Base-by-base conservation (phyloP, 2,888 invertebrate genomes). In the Apodemia zela region DNA sequence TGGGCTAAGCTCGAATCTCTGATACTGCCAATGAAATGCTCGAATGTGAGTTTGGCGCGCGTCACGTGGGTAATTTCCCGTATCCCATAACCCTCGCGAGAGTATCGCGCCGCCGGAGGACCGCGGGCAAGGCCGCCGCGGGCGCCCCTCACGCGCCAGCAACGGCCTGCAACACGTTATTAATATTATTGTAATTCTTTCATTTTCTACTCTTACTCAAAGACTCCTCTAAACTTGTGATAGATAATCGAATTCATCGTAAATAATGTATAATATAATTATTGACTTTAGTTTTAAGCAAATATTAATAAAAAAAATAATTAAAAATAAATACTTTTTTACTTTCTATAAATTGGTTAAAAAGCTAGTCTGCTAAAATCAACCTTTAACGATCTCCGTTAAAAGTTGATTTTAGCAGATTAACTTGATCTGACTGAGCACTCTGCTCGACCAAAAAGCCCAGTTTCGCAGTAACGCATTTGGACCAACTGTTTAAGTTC, bases 171-270 rank as follows among this genome's bases (percentile, higher is more conserved):
- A 42, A 76, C 79, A 81, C 79, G 74, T 73, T 75, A 72, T 79
- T 82, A 66, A 70, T 77, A 79, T 79, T 80, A 79, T 79, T 80
- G 79, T 77, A 79, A 78, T 76, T 78, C 77, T 76, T 75, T 76
- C 76, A 80, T 77, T 78, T 82, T 81, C 87, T 86, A 88, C 81
- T 82, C 87, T 81, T 79, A 85, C 82, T 82, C 79, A 85, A 89
- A 88, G 85, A 85, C 85, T 89, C 80, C 85, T 90, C 89, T 80
- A 82, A 88, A 85, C 85, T 87, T 91, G 91, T 91, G 91, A 91
- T 91, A 91, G 89, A 87, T 87, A 89, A 84, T 85, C 86, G 82
- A 87, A 85, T 85, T 86, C 89, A 87, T 84, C 85, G 83, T 85
- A 59, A 84, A 80, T 82, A 77, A 80, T 87, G 81, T 89, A 87